These are phyloP conservation scores for Temnothorax curvispinosus DNA, from an alignment of 1,140 invertebrate species.

Conservation along the genomic window DNA sequence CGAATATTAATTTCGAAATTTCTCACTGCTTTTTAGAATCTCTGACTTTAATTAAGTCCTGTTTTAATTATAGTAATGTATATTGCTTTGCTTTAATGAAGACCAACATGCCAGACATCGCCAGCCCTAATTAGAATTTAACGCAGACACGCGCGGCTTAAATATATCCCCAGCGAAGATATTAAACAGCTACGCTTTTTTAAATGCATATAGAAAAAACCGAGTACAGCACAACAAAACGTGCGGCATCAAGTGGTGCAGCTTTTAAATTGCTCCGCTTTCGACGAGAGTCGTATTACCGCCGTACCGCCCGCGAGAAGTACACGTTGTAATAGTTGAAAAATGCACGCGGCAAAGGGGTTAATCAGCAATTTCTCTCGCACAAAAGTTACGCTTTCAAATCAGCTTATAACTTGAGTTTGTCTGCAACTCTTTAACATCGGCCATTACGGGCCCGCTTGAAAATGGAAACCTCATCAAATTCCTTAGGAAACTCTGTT, in stretches of 20 bases:
- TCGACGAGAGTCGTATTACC: conserved; percentile 16
- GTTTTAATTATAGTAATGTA: conserved; percentile 14
- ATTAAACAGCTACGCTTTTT: conserved; percentile 30
- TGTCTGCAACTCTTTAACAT: conserved; percentile 37
- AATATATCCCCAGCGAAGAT: not conserved
- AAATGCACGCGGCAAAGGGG: conserved; percentile 27
- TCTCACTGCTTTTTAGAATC: not conserved
- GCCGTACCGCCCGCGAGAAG: not conserved
- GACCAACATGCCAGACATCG: not conserved
- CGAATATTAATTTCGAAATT: not conserved
- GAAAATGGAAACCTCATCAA: conserved; percentile 33
- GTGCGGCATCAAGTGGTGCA: conserved; percentile 27
- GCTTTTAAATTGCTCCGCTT: conserved; percentile 43
- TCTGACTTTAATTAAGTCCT: not conserved
- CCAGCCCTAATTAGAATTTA: conserved; percentile 15
- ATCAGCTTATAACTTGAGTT: conserved; percentile 41
- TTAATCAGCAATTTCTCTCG: conserved; percentile 32
- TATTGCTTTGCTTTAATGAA: conserved; percentile 41
- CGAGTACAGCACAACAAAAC: not conserved
- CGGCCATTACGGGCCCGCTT: conserved; percentile 16
- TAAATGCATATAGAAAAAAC: conserved; percentile 19
- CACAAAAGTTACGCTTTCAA: conserved; percentile 39
- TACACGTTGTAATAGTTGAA: conserved; percentile 22
- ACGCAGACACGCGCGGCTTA: not conserved
- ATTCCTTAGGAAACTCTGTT: not conserved